A percentile compares a stretch with the other conserved stretches of the same genome.
These are phyloP conservation scores for Microtus pennsylvanicus DNA, from an alignment of 2,113 vertebrate genomes.

Conservation along the genomic window DNA sequence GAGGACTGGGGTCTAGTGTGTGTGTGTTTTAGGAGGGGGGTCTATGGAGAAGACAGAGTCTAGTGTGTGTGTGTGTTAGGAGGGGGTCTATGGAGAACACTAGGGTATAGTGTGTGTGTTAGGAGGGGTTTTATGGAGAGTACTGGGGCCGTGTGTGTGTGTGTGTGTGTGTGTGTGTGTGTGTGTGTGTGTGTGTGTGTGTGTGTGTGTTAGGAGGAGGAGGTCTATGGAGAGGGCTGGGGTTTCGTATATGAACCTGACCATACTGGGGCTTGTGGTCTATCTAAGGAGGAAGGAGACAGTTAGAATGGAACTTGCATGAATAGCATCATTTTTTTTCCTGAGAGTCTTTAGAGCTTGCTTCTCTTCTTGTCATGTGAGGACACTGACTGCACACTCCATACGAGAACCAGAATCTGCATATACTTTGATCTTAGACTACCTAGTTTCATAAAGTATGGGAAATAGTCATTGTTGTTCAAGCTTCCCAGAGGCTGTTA, in stretches of 20 bases:
- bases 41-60: too few relatives aligned
- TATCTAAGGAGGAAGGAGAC: not conserved
- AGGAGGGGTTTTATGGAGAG: too few relatives aligned
- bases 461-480: not conserved
- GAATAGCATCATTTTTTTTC: not conserved
- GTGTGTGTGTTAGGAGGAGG: not conserved
- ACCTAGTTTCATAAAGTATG: not conserved
- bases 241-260: too few relatives aligned
- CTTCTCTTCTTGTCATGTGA: not conserved
- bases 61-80: too few relatives aligned
- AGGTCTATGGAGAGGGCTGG: not conserved
- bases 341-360: not conserved
- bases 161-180: not conserved
- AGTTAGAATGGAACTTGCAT: too few relatives aligned
- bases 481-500: not conserved
- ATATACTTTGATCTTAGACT: not conserved
- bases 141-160: too few relatives aligned
- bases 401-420: not conserved
- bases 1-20: too few relatives aligned
- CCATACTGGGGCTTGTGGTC: not conserved
- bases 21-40: too few relatives aligned
- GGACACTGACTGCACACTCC: not conserved
- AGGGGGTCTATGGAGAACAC: too few relatives aligned
- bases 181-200: not conserved
- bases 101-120: too few relatives aligned